Evolutionary conservation across 2,113 vertebrate species (phyloP).

Genomic region (Sterna hirundo): DNA sequence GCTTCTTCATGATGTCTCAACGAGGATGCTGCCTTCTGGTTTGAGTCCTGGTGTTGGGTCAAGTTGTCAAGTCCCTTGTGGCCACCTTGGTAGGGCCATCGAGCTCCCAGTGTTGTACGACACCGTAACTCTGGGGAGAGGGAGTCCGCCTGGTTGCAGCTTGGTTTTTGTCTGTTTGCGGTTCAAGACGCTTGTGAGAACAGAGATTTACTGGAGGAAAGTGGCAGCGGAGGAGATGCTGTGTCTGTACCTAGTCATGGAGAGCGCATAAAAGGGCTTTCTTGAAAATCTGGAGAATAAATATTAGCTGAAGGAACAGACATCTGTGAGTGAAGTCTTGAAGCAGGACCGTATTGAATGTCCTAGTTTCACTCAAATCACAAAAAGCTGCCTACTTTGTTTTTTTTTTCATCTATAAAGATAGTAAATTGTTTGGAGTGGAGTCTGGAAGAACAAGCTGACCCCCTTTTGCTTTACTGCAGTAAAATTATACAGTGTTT

Average conservation of each 20-base stretch:
- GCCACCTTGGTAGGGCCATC: rapidly evolving
- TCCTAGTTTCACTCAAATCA: neutral
- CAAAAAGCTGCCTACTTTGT: neutral
- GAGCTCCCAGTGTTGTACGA: rapidly evolving
- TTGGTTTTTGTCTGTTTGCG: rapidly evolving
- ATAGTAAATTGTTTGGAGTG: neutral
- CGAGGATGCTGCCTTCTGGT: neutral
- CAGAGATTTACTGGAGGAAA: neutral
- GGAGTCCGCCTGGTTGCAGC: neutral
- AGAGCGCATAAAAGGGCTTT: neutral
- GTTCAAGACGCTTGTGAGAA: rapidly evolving
- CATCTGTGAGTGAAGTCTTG: neutral
- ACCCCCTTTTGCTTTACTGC: conserved; percentile 28
- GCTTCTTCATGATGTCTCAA: neutral
- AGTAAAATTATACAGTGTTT: neutral
- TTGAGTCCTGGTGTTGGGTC: neutral
- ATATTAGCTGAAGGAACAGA: neutral
- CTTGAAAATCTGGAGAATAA: neutral
- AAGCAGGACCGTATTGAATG: neutral
- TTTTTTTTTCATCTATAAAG: neutral
- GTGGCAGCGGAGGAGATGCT: neutral
- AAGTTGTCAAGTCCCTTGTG: rapidly evolving
- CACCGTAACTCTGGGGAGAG: neutral
- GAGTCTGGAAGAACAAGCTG: conserved; percentile 17
- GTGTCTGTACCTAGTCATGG: too few species aligned